Evolutionary conservation across 2,888 invertebrate species (phyloP), one percentile per base, ranked within the genome.

Genomic region (Campaea margaritaria): DNA sequence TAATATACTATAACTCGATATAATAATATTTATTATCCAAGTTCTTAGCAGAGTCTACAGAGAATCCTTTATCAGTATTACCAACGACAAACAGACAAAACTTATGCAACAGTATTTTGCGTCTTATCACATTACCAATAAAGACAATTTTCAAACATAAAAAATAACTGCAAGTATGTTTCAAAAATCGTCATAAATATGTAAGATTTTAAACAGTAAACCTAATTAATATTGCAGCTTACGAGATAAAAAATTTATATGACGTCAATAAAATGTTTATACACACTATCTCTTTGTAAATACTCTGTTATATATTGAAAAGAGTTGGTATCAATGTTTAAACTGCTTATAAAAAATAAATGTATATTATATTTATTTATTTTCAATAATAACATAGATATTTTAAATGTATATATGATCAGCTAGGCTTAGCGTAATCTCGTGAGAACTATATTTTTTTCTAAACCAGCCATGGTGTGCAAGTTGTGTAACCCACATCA

Each of bases 261-360:
- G 67, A 68, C 68, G 68, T 68, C 67, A 65, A 52, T 45, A 11
- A 31, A 38, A 42, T 64, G 61, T 62, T 67, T 63, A 34, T 55
- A 47, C 49, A 21, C 48, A 48, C 45, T 67, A 62, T 57, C 58
- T 46, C 34, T 28, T 58, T 54, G 49, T 38, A 50, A 65, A 64
- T 50, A 52, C 39, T 49, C 52, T 59, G 62, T 61, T 53, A 47
- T 58, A 45, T 34, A 55, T 55, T 12, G 43, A 27, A 38, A 41
- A 11, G 47, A 58, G 12, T 14, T 21, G 21, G 5, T 21, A n/a
- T 21, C 5, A 21, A 21, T 5, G 21, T 21, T 21, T 21, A 21
- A 21, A 21, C 21, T 21, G 21, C 21, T 21, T 21, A 21, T 21
- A 5, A 21, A 2, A 21, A 21, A 21, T 21, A 21, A 21, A 5